Conservation (phyloP, 2,113 vertebrate genomes). For the Pimephales promelas region DNA sequence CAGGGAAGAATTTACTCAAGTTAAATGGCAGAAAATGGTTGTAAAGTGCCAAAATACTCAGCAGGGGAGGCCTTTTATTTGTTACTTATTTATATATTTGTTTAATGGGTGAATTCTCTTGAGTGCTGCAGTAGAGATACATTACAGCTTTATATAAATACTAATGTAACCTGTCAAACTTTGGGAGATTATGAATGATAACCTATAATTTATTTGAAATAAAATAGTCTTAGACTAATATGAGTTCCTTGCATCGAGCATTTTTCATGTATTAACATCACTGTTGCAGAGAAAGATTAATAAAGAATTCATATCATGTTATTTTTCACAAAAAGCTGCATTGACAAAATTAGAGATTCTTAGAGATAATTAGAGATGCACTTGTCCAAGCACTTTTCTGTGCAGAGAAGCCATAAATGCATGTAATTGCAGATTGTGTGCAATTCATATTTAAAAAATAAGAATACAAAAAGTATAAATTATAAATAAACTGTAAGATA, state of each 20-base stretch:
- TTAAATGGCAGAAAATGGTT: constrained; percentile 42
- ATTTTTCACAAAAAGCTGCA: not conserved
- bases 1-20: constrained; percentile 27
- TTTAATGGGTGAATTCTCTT: constrained; percentile 32
- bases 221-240: not conserved
- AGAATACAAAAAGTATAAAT: not conserved
- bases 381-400: not conserved
- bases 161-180: constrained; percentile 4
- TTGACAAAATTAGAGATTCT: no score
- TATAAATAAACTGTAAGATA: not conserved
- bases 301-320: not conserved
- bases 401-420: not conserved
- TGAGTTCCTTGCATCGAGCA: not conserved
- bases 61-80: not conserved
- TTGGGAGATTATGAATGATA: not conserved
- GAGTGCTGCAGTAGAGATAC: constrained; percentile 8
- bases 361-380: no score
- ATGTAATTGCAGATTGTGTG: not conserved
- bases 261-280: no score
- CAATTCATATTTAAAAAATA: not conserved
- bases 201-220: not conserved
- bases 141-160: constrained; percentile 34
- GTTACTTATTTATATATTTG: constrained; percentile 11
- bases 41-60: constrained; percentile 5
- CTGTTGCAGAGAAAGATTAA: not conserved